Evolutionary conservation across 2,888 invertebrate species (phyloP).

Genomic region (Plutella xylostella): DNA sequence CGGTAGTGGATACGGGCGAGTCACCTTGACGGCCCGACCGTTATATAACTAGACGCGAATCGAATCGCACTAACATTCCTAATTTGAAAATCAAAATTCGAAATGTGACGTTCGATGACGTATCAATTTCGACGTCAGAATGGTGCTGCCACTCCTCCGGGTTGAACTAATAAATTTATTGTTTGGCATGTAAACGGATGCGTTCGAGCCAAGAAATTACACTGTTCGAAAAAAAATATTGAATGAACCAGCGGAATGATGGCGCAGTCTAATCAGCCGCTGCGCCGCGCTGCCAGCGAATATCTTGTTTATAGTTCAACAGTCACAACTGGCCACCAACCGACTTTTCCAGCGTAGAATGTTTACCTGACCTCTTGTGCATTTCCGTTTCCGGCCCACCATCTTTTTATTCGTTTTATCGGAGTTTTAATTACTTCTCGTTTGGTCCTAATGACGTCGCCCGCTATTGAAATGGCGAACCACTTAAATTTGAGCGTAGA

Average conservation of each 20-base stretch:
- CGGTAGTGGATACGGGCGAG: conserved; percentile 60
- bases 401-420: conserved; percentile 53
- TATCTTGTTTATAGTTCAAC: conserved; percentile 46
- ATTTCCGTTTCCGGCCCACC: too few relatives aligned
- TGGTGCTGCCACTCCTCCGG: conserved; percentile 63
- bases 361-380: too few relatives aligned
- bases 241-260: conserved; percentile 63
- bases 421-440: conserved; percentile 58
- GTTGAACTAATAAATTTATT: conserved; percentile 67
- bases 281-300: conserved; percentile 56
- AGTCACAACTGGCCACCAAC: too few relatives aligned
- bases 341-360: not conserved
- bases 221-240: conserved; percentile 67
- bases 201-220: conserved; percentile 70
- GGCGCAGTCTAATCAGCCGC: conserved; percentile 55
- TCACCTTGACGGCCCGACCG: conserved; percentile 61
- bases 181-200: conserved; percentile 71
- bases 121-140: conserved; percentile 52
- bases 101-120: conserved; percentile 41
- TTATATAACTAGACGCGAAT: conserved; percentile 48
- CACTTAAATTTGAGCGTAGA: conserved; percentile 47
- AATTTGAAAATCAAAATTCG: conserved; percentile 37
- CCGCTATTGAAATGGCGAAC: conserved; percentile 45
- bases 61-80: conserved; percentile 33
- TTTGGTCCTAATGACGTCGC: conserved; percentile 49